phyloP scores from a whole-genome alignment of 2,113 vertebrate genomes.

The Platichthys flesus region DNA sequence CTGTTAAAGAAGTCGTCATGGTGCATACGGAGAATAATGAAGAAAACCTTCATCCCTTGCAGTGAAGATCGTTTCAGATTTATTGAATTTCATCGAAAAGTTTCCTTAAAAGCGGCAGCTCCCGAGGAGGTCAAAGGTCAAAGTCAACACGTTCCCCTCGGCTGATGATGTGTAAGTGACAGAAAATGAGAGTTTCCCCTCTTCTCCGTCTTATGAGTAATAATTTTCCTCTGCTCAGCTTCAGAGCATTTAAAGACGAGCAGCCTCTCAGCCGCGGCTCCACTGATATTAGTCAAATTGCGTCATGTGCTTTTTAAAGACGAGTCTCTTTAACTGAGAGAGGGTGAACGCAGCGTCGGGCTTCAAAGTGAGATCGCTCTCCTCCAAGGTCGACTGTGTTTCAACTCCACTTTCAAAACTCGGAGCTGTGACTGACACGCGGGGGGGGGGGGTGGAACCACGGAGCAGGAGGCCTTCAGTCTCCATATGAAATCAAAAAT shows the following conservation, averaged over 20 bases:
- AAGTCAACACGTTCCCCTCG: constrained; percentile 42
- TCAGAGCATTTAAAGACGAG: not conserved
- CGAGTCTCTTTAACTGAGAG: constrained; percentile 65
- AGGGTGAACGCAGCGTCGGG: constrained; percentile 21
- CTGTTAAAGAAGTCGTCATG: too few relatives aligned
- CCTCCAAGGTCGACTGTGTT: constrained; percentile 61
- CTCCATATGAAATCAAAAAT: too few relatives aligned
- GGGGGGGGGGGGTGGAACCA: not conserved
- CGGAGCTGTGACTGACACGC: constrained; percentile 42
- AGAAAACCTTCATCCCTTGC: too few relatives aligned
- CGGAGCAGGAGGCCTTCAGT: not conserved
- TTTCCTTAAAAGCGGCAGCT: too few relatives aligned
- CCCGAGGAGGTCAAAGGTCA: constrained; percentile 13
- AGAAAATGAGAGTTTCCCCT: too few relatives aligned
- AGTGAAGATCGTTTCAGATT: too few relatives aligned
- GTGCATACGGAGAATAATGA: too few relatives aligned
- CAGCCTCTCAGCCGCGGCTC: not conserved
- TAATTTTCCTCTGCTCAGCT: constrained; percentile 42
- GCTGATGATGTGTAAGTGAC: constrained; percentile 6
- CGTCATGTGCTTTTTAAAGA: constrained; percentile 70
- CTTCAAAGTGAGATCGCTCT: constrained; percentile 14
- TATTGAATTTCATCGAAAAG: too few relatives aligned
- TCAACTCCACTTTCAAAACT: constrained; percentile 58
- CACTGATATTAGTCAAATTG: constrained; percentile 64
- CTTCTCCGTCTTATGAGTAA: constrained; percentile 32